These are phyloP conservation scores for Rhinatrema bivittatum DNA, from an alignment of 2,797 vertebrate species.

Conservation along the genomic window DNA sequence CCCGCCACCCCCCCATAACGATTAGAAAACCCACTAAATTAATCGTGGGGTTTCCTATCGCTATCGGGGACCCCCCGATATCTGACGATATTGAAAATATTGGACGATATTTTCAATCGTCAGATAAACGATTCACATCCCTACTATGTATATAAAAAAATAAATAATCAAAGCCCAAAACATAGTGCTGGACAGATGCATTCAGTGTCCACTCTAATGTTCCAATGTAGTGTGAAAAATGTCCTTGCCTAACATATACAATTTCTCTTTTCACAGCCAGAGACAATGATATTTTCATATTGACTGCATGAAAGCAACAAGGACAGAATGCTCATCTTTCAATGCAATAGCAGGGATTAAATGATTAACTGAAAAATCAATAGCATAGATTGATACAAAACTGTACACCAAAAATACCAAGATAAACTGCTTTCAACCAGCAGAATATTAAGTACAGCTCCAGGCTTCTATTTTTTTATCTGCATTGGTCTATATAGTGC, in stretches of 20 bases:
- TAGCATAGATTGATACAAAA: slow-evolving; percentile 33
- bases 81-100: too few species aligned
- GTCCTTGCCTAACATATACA: too few species aligned
- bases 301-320: slow-evolving; percentile 16
- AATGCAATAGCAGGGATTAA: slow-evolving; percentile 14
- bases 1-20: too few species aligned
- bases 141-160: too few species aligned
- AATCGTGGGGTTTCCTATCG: too few species aligned
- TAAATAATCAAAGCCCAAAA: too few species aligned
- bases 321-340: slow-evolving; percentile 21
- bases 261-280: slow-evolving; percentile 17
- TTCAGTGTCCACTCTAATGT: too few species aligned
- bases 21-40: too few species aligned
- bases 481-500: slow-evolving; percentile 26
- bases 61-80: too few species aligned
- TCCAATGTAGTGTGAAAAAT: background rate
- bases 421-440: slow-evolving; percentile 34
- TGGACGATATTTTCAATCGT: too few species aligned
- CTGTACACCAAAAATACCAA: slow-evolving; percentile 34
- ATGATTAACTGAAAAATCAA: slow-evolving; percentile 37
- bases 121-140: too few species aligned
- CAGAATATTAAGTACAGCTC: slow-evolving; percentile 29
- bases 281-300: slow-evolving; percentile 20
- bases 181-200: too few species aligned
- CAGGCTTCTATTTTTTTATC: slow-evolving; percentile 46